Evolutionary conservation across 2,888 invertebrate species (phyloP).

Genomic region (Syrphus vitripennis): DNA sequence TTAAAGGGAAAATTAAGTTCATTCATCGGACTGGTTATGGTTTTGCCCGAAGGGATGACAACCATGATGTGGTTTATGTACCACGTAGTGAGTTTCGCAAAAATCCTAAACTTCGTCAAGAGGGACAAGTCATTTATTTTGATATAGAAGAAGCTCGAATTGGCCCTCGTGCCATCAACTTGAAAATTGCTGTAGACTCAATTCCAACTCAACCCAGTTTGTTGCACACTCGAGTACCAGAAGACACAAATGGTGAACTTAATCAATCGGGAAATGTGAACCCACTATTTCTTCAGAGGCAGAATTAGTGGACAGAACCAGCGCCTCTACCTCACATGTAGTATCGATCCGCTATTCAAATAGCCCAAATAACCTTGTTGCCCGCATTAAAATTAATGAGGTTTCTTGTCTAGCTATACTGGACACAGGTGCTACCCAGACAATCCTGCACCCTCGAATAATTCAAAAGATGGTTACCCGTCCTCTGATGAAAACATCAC

Average conservation of each 20-base stretch:
- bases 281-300: background rate
- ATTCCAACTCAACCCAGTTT: background rate
- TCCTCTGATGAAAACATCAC: background rate
- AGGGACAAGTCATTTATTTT: background rate
- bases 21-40: background rate
- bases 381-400: background rate
- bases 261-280: background rate
- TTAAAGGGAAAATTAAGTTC: background rate
- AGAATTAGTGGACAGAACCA: background rate
- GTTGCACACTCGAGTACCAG: no score
- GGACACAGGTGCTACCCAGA: background rate
- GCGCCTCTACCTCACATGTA: background rate
- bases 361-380: background rate
- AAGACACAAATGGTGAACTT: background rate
- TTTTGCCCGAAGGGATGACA: slow-evolving; percentile 7
- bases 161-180: background rate
- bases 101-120: background rate
- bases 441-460: background rate
- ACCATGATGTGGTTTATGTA: background rate
- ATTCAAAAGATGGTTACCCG: background rate
- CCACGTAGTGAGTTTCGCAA: background rate
- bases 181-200: background rate
- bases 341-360: background rate
- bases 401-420: background rate
- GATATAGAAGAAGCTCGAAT: background rate